A percentile compares a stretch with the other conserved stretches of the same genome.
phyloP scores from a whole-genome alignment of 1,140 invertebrate genomes.

The Euschistus heros region DNA sequence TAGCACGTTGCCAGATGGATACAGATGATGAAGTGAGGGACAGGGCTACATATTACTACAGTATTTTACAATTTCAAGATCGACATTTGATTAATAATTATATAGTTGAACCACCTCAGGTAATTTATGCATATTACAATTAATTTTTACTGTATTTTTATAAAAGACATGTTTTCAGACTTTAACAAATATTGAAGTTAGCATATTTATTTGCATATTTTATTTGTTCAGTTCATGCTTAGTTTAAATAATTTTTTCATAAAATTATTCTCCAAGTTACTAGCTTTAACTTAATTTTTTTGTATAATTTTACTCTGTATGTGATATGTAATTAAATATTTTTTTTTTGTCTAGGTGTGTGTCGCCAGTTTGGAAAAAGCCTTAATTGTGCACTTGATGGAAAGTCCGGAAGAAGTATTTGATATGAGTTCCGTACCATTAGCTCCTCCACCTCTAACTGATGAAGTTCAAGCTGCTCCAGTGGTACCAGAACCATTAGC shows the following conservation, averaged over 20 bases:
- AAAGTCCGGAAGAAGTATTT: constrained; percentile 63
- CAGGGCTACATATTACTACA: constrained; percentile 92
- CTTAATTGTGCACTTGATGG: constrained; percentile 69
- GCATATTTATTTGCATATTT: neutral
- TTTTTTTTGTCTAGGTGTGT: constrained; percentile 49
- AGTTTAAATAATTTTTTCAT: neutral
- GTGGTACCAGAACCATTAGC: neutral
- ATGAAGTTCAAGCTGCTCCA: constrained; percentile 36
- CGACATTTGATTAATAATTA: constrained; percentile 68
- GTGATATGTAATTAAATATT: too few species aligned
- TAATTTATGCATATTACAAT: constrained; percentile 27
- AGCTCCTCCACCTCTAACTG: constrained; percentile 42
- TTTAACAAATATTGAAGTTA: neutral
- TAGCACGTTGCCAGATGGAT: constrained; percentile 87
- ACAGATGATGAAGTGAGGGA: constrained; percentile 97
- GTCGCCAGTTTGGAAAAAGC: constrained; percentile 77
- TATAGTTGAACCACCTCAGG: constrained; percentile 65
- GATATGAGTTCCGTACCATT: constrained; percentile 82
- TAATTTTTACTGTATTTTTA: neutral
- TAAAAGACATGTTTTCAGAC: neutral
- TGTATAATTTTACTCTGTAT: too few species aligned
- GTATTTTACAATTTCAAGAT: constrained; percentile 59
- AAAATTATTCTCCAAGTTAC: neutral
- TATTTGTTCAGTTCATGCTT: neutral
- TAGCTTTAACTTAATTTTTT: neutral